Evolutionary conservation across 2,113 vertebrate genomes (phyloP), one percentile per base, ranked within the genome.

Genomic region (Rhinichthys klamathensis): DNA sequence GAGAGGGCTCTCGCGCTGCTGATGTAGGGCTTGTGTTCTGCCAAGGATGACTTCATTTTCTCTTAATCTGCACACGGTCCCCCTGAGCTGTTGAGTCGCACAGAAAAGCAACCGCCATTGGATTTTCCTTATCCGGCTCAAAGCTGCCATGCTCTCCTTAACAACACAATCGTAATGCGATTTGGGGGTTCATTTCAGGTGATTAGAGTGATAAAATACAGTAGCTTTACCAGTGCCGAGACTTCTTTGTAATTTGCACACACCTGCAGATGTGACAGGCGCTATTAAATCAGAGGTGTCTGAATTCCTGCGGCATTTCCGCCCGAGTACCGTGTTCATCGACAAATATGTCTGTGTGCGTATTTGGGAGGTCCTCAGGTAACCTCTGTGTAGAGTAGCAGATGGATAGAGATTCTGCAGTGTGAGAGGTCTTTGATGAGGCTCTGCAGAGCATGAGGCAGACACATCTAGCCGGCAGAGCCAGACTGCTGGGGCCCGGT

Each of bases 11-110:
- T 27, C 38, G 32, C 13, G 1, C 41, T 63, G 75, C 74, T 83
- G 74, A 70, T 61, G 49, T 69, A 25, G 56, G 54, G 69, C 51
- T 81, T 85, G 87, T 86, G 87, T 77, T 80, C 72, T 54, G 30
- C 32, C 54, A 73, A 77, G 85, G 84, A 77, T 83, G 84, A 78
- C 80, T 87, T 79, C 35, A 85, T 85, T 86, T 85, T 63, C 80
- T 72, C 75, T 58, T 79, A 82, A 82, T 74, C 54, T 75, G 76
- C 67, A 63, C 76, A 46, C 72, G 23, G 58, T 32, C 80, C 83
- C 27, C 73, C 61, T 32, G 73, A 87, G 77, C 18, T 49, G n/a
- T 46, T 10, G 23, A 61, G 77, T 35, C 35, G 70, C 85, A 70
- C 35, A 38, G 69, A 35, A 84, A 85, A 87, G 46, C 83, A 49